Evolutionary conservation across 2,888 invertebrate species (phyloP).

Genomic region (Tiphia femorata): DNA sequence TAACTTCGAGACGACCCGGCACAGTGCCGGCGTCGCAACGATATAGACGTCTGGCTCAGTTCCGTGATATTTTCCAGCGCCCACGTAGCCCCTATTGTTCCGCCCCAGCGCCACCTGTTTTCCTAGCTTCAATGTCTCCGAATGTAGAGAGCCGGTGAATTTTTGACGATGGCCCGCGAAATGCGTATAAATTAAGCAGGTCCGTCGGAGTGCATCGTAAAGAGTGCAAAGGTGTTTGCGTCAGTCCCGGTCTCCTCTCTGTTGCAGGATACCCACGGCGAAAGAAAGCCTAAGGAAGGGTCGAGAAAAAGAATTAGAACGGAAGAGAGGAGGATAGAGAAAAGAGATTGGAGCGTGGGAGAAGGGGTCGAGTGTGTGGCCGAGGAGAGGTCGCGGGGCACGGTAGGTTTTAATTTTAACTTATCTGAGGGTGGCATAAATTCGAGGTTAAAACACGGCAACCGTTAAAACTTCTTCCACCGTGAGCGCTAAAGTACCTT

Average conservation of each 20-base stretch:
- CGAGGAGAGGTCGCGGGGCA: neutral
- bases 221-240: conserved; percentile 3
- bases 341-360: neutral
- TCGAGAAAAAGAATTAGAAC: conserved; percentile 5
- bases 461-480: conserved; percentile 38
- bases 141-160: too few species aligned
- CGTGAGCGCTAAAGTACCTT: conserved; percentile 29
- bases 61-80: too few species aligned
- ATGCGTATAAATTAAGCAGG: conserved; percentile 12
- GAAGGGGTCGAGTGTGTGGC: neutral
- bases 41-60: too few species aligned
- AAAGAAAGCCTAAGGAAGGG: neutral
- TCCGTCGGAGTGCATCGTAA: conserved; percentile 20
- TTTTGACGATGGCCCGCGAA: too few species aligned
- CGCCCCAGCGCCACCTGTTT: too few species aligned
- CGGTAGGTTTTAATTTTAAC: conserved; percentile 42
- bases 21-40: too few species aligned
- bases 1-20: too few species aligned
- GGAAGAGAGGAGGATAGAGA: neutral
- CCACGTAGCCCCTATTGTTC: too few species aligned
- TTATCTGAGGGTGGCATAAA: conserved; percentile 44
- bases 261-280: neutral
- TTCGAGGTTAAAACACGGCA: conserved; percentile 34
- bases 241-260: too few species aligned
- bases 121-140: too few species aligned